These are phyloP conservation scores for Nezara viridula DNA, from an alignment of 2,888 invertebrate species.

Conservation along the genomic window DNA sequence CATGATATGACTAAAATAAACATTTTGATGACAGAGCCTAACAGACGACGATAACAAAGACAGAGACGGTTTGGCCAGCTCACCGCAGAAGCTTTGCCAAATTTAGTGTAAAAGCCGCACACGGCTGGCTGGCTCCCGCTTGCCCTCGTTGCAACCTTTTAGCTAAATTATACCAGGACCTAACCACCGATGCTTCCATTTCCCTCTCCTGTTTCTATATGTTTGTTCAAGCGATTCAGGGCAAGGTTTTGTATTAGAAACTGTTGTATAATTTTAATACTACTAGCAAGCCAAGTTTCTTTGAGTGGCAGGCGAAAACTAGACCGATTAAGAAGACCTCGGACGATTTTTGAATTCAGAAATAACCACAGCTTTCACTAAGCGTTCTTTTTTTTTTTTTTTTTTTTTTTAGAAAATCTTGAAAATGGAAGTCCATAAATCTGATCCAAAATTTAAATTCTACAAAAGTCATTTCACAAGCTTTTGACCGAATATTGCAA, in stretches of 20 bases:
- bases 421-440: too few relatives aligned
- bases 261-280: neutral
- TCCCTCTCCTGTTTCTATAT: neutral
- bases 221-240: neutral
- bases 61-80: neutral
- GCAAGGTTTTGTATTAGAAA: neutral
- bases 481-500: too few relatives aligned
- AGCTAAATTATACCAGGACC: constrained; percentile 29
- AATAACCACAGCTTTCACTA: too few relatives aligned
- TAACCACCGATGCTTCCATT: neutral
- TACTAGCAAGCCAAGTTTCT: neutral
- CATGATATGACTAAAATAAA: neutral
- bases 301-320: neutral
- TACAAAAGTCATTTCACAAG: too few relatives aligned
- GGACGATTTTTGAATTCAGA: neutral
- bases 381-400: too few relatives aligned
- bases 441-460: too few relatives aligned
- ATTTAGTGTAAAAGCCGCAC: constrained; percentile 42
- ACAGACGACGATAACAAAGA: neutral
- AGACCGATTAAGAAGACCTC: neutral
- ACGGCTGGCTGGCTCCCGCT: constrained; percentile 26
- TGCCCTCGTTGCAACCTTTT: constrained; percentile 27
- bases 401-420: too few relatives aligned
- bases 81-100: constrained; percentile 49
- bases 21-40: neutral